A percentile compares a stretch with the other conserved stretches of the same genome.
phyloP scores from a whole-genome alignment of 2,113 vertebrate species.

The Tachysurus vachellii region DNA sequence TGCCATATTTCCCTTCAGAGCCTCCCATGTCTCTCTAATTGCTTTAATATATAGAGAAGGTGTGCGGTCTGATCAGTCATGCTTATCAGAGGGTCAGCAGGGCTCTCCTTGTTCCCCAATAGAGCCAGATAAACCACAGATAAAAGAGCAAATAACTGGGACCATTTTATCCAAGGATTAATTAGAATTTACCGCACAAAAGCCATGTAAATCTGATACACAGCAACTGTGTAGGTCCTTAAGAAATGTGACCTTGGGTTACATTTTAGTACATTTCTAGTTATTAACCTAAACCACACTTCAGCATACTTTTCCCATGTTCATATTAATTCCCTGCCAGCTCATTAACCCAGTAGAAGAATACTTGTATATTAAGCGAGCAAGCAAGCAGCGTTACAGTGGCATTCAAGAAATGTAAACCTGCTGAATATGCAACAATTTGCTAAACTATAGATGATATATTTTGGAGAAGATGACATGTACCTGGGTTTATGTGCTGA shows the following conservation, averaged over 20 bases:
- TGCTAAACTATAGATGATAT: neutral
- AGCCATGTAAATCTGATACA: neutral
- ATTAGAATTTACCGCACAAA: constrained; percentile 21
- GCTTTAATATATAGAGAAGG: constrained; percentile 48
- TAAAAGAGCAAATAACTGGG: neutral
- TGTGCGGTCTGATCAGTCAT: constrained; percentile 39
- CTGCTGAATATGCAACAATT: neutral
- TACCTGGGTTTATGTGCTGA: neutral
- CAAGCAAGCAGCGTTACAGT: neutral
- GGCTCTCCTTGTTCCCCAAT: neutral
- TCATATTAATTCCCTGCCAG: neutral
- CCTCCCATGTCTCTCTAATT: constrained; percentile 23
- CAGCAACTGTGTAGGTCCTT: neutral
- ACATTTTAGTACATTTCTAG: neutral
- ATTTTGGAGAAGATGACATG: neutral
- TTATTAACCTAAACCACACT: neutral
- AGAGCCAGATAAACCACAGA: neutral
- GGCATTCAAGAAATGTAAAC: neutral
- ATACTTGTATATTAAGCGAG: neutral
- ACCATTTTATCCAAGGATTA: constrained; percentile 12
- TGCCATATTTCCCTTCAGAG: constrained; percentile 17
- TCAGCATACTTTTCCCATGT: neutral
- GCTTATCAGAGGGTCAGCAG: constrained; percentile 3
- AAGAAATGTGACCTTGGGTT: constrained; percentile 7
- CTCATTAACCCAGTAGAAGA: neutral